Base-by-base conservation (phyloP, 2,888 invertebrate genomes). In the Lithosia quadra region DNA sequence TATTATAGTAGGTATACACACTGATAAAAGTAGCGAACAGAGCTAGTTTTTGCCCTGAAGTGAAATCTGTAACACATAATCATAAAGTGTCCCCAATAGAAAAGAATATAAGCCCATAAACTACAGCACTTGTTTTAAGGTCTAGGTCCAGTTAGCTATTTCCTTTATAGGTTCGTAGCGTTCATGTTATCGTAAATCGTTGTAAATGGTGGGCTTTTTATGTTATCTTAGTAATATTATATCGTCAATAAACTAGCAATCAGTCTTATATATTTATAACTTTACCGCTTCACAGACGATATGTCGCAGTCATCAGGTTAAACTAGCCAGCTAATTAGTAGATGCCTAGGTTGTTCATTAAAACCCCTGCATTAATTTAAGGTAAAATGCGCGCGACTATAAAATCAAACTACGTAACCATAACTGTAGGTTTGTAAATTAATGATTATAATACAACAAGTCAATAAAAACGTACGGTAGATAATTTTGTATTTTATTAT, bases 151-250 rank as follows among this genome's bases (percentile, higher is more conserved):
- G 69, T 72, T 72, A 64, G 65, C 78, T 69, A 62, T 55, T 65
- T 66, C 78, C 63, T 60, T 68, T 74, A 76, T 67, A 66, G 68
- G 70, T 68, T 60, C 64, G 57, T 59, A 22, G 22, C 65, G 63
- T 64, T n/a, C 36, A 39, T 64, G 24, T 4, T 28, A 59, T 21
- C 22, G 22, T 58, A 21, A n/a, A 61, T 18, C n/a, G 24, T 61
- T 43, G n/a, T 49, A n/a, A 61, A 61, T n/a, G 24, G 28, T 43
- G 0, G n/a, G 43, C 18, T 18, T 43, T 15, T 9, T n/a, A 24
- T 22, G 56, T 15, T 56, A 18, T 5, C 7, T 21, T 13, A 24
- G 13, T 24, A 28, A 56, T 56, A n/a, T 13, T 22, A 56, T 10
- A 55, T 24, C 0, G 56, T 15, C 2, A 22, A 11, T 13, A 18